phyloP scores from a whole-genome alignment of 2,797 vertebrate genomes.

The Sebastes iracundus region DNA sequence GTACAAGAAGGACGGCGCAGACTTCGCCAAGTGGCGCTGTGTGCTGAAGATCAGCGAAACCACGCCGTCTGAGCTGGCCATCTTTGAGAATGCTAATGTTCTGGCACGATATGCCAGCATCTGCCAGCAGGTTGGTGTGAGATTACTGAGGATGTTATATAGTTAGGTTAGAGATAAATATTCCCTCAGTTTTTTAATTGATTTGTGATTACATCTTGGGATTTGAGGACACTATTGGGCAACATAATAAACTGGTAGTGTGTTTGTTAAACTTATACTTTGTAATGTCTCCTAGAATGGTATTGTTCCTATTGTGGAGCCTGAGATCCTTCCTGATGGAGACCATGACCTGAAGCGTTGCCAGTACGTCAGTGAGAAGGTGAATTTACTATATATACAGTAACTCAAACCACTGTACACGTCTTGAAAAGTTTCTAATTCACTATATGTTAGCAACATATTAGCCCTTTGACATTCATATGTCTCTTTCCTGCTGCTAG shows the following conservation, averaged over 20 bases:
- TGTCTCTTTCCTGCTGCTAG: conserved; percentile 67
- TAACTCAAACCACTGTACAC: not conserved
- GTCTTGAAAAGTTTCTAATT: not conserved
- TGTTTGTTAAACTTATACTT: not conserved
- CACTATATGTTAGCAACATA: not conserved
- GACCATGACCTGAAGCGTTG: conserved; percentile 96
- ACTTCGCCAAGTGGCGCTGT: conserved; percentile 97
- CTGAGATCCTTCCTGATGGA: conserved; percentile 97
- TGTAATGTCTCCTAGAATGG: conserved; percentile 86
- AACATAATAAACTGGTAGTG: not conserved
- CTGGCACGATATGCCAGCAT: conserved; percentile 98
- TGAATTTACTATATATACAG: conserved; percentile 56
- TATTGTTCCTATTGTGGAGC: conserved; percentile 98
- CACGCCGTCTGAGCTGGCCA: conserved; percentile 92
- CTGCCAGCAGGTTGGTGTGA: conserved; percentile 92
- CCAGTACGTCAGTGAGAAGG: conserved; percentile 97
- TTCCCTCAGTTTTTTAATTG: not conserved
- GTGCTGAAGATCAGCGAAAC: conserved; percentile 95
- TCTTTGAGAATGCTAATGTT: conserved; percentile 96
- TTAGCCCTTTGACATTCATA: not conserved
- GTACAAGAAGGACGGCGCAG: conserved; percentile 97
- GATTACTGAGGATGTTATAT: not conserved
- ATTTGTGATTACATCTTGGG: not conserved
- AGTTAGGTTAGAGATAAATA: not conserved
- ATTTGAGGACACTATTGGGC: not conserved